A percentile compares a stretch with the other conserved stretches of the same genome.
These are phyloP conservation scores for Epistrophella euchroma DNA, from an alignment of 2,888 invertebrate species.

Conservation along the genomic window DNA sequence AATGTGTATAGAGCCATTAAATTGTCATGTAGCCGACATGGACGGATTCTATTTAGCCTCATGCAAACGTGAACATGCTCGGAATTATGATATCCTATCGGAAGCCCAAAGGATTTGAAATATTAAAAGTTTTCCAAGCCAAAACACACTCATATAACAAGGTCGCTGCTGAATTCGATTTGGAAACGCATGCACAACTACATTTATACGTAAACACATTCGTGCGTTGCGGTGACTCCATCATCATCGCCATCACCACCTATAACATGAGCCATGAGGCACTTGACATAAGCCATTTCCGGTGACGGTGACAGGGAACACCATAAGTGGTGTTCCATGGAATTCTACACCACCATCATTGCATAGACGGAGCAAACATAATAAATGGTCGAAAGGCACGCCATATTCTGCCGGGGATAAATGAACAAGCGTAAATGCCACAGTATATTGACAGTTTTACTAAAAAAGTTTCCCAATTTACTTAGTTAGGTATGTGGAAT, in stretches of 20 bases:
- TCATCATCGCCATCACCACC: constrained; percentile 11
- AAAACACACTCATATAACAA: constrained; percentile 1
- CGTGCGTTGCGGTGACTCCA: constrained; percentile 24
- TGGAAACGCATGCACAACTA: constrained; percentile 22
- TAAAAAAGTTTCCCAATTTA: constrained; percentile 81
- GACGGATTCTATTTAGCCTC: constrained; percentile 18
- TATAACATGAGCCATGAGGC: constrained; percentile 24
- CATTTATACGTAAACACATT: constrained; percentile 7
- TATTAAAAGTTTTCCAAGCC: constrained; percentile 45
- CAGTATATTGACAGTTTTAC: constrained; percentile 64
- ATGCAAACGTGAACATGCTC: constrained; percentile 22
- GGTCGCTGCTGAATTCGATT: constrained; percentile 47
- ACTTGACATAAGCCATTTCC: constrained; percentile 47
- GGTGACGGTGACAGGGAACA: constrained; percentile 25
- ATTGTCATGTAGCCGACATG: constrained; percentile 67
- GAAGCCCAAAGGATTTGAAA: constrained; percentile 59
- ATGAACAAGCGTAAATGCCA: constrained; percentile 42
- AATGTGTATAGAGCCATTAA: constrained; percentile 60
- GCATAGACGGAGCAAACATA: constrained; percentile 54
- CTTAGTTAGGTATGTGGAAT: constrained; percentile 77
- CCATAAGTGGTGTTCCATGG: constrained; percentile 58
- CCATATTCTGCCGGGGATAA: constrained; percentile 33
- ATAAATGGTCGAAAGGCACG: constrained; percentile 71
- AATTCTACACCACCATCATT: constrained; percentile 46
- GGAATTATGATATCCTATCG: constrained; percentile 35